These are phyloP conservation scores for Fragum sueziense DNA, from an alignment of 2,888 invertebrate species.

Conservation along the genomic window DNA sequence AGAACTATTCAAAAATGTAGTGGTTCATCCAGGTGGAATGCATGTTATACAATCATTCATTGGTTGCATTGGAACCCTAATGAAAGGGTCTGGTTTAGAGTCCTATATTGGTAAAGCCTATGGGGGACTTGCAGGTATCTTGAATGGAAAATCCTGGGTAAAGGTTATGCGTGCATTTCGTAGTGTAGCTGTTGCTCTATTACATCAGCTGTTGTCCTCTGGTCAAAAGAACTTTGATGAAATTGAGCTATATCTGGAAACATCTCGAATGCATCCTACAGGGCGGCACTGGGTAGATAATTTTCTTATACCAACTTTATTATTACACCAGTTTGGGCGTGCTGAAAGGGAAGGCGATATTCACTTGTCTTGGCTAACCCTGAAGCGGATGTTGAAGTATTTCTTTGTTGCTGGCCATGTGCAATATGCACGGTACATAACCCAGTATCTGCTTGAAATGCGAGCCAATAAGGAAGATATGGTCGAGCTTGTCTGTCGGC, in stretches of 20 bases:
- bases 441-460: neutral
- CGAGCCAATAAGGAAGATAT: neutral
- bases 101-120: slow-evolving; percentile 24
- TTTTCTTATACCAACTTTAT: slow-evolving; percentile 23
- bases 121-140: slow-evolving; percentile 16
- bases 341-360: slow-evolving; percentile 34
- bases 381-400: neutral
- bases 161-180: slow-evolving; percentile 22
- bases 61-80: slow-evolving; percentile 7
- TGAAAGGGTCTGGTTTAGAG: slow-evolving; percentile 23
- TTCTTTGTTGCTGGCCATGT: neutral
- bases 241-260: slow-evolving; percentile 20
- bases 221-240: slow-evolving; percentile 8
- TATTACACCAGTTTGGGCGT: no score
- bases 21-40: slow-evolving; percentile 27
- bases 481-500: slow-evolving; percentile 12
- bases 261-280: slow-evolving; percentile 12
- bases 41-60: slow-evolving; percentile 8
- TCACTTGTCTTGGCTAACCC: neutral
- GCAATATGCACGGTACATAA: neutral
- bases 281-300: slow-evolving; percentile 26
- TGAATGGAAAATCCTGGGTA: slow-evolving; percentile 27
- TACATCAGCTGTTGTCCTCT: slow-evolving; percentile 2
- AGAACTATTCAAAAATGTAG: slow-evolving; percentile 16
- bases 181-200: slow-evolving; percentile 14